These are phyloP conservation scores for Nipponacmea schrenckii DNA, from an alignment of 2,888 invertebrate genomes.

Conservation along the genomic window DNA sequence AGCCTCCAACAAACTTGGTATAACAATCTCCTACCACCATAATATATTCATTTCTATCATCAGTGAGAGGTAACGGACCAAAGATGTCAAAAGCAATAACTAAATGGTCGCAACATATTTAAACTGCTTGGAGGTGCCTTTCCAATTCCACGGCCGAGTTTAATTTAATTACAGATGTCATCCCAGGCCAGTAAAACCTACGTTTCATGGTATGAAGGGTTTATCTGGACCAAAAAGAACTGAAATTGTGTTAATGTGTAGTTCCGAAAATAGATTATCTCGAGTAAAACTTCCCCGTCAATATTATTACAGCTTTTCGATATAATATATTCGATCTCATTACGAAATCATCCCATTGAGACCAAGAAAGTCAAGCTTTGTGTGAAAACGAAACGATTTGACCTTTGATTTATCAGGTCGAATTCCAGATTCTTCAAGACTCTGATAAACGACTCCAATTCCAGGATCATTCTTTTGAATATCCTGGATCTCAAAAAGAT, in stretches of 20 bases:
- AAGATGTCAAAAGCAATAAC: constrained; percentile 29
- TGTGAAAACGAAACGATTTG: constrained; percentile 4
- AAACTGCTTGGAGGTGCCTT: constrained; percentile 29
- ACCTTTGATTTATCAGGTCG: constrained; percentile 10
- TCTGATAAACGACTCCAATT: background rate
- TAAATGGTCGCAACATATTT: constrained; percentile 19
- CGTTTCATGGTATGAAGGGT: constrained; percentile 22
- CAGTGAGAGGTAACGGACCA: constrained; percentile 21
- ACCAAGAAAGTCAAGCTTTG: constrained; percentile 19
- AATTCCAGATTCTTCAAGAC: background rate
- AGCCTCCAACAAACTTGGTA: too few species aligned
- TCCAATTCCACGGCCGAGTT: constrained; percentile 32
- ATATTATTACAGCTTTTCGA: constrained; percentile 3
- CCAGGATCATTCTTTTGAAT: background rate
- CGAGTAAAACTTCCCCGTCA: constrained; percentile 2
- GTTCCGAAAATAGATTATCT: too few species aligned
- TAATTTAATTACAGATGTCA: constrained; percentile 31
- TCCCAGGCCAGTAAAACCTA: too few species aligned
- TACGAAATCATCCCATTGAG: constrained; percentile 25
- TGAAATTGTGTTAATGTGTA: constrained; percentile 25
- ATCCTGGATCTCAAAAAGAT: background rate
- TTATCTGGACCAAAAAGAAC: constrained; percentile 32
- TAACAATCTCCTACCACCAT: too few species aligned
- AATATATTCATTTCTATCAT: too few species aligned
- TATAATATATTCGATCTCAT: constrained; percentile 23